Evolutionary conservation across 2,797 vertebrate genomes (phyloP).

Genomic region (Dendrocincla tyrannina): DNA sequence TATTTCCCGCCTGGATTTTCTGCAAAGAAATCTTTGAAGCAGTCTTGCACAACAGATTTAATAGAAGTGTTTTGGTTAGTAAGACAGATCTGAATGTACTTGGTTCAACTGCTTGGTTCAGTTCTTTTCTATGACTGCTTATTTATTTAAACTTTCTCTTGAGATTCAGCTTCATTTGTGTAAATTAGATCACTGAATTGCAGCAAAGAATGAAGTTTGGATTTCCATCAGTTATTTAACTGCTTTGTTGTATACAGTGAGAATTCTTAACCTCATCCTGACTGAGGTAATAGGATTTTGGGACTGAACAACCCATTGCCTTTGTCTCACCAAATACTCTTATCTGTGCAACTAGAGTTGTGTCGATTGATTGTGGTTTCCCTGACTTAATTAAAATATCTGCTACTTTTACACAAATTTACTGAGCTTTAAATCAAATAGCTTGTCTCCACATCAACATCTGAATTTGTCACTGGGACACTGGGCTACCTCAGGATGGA

Average conservation of each 20-base stretch:
- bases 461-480: not conserved
- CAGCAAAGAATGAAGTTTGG: not conserved
- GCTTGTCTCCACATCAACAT: not conserved
- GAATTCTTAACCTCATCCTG: not conserved
- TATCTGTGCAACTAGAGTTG: not conserved
- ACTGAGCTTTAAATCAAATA: not conserved
- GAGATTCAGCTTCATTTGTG: not conserved
- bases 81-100: not conserved
- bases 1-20: not conserved
- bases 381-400: not conserved
- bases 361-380: not conserved
- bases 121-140: not conserved
- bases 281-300: not conserved
- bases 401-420: not conserved
- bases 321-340: not conserved
- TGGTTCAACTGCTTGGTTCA: not conserved
- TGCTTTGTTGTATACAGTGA: not conserved
- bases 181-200: not conserved
- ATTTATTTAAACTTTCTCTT: constrained; percentile 23
- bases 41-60: constrained; percentile 8
- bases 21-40: constrained; percentile 4
- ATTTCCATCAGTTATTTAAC: not conserved
- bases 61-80: constrained; percentile 14
- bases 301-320: not conserved
- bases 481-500: not conserved